Base-by-base conservation (phyloP, 2,113 vertebrate genomes). In the Anseranas semipalmata region DNA sequence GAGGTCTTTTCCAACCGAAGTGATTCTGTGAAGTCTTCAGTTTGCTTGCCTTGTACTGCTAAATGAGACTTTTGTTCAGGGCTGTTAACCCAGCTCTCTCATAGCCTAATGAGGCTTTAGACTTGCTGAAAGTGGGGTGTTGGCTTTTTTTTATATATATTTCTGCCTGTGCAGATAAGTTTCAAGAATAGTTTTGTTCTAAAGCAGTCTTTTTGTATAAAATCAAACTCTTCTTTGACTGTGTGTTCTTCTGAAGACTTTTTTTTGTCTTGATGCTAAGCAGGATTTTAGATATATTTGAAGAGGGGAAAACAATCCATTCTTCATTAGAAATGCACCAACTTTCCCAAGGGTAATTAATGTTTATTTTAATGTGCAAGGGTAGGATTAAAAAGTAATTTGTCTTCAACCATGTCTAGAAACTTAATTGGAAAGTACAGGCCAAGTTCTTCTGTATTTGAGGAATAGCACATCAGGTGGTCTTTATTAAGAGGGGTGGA, bases 251-350 rank as follows among this genome's bases (percentile, higher is more conserved):
- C 37, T 93, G 60, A 15, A 59, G n/a, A 15, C 25, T 65, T 62
- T 68, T 11, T 85, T 89, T 50, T 10, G n/a, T 60, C 9, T 30
- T 58, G n/a, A 24, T 82, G n/a, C 24, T 41, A 48, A 68, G 24
- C 39, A 79, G 18, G 10, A 12, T 79, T 84, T 94, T 67, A 32
- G 15, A 33, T 71, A 0, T 35, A 67, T 71, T 50, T 72, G 35
- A 77, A 59, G 43, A 0, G 37, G 19, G 8, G 20, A 5, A 52
- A 58, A 35, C 1, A 10, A 20, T n/a, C 5, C 4, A 0, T 89
- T 85, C n/a, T 59, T 91, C 27, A n/a, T 12, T 87, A 65, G 43
- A 75, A 91, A 72, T 12, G 16, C 32, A 82, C 15, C 7, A 18
- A 1, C 53, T 85, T 91, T 91, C 87, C 39, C 7, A 13, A 65